Percentiles rank a stretch among this genome's conserved stretches.
Conservation (phyloP, 2,888 invertebrate genomes). For the Papilio gigon region DNA sequence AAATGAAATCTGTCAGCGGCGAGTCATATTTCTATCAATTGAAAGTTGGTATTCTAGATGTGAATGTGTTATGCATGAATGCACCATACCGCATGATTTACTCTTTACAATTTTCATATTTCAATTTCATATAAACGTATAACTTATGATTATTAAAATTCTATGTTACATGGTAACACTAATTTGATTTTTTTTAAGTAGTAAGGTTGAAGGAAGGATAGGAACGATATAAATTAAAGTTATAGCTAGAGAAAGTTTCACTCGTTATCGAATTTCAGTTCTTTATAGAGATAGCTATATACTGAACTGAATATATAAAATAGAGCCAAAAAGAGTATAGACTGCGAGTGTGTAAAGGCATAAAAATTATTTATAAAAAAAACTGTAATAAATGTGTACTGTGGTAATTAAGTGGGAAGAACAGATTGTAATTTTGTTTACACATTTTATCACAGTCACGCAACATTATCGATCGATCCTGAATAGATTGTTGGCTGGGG, state of each 20-base stretch:
- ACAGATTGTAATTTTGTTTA: constrained; percentile 7
- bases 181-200: too few relatives aligned
- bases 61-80: constrained; percentile 2
- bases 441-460: constrained; percentile 28
- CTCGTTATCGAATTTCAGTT: too few relatives aligned
- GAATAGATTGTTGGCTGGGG: constrained; percentile 26
- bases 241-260: too few relatives aligned
- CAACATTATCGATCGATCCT: constrained; percentile 28
- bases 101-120: constrained; percentile 3
- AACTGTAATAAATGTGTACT: too few relatives aligned
- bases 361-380: too few relatives aligned
- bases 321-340: too few relatives aligned
- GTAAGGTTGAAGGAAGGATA: too few relatives aligned
- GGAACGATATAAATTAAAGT: too few relatives aligned
- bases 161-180: not conserved
- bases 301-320: too few relatives aligned
- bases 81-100: constrained; percentile 2
- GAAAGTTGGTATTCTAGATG: not conserved
- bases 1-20: not conserved
- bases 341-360: too few relatives aligned
- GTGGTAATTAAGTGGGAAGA: not conserved
- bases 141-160: not conserved
- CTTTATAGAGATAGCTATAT: too few relatives aligned
- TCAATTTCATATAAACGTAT: not conserved
- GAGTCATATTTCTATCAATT: constrained; percentile 1